Percentiles rank a stretch among this genome's conserved stretches.
Conservation (phyloP, 1,140 invertebrate species). For the Bradynema listronoti region DNA sequence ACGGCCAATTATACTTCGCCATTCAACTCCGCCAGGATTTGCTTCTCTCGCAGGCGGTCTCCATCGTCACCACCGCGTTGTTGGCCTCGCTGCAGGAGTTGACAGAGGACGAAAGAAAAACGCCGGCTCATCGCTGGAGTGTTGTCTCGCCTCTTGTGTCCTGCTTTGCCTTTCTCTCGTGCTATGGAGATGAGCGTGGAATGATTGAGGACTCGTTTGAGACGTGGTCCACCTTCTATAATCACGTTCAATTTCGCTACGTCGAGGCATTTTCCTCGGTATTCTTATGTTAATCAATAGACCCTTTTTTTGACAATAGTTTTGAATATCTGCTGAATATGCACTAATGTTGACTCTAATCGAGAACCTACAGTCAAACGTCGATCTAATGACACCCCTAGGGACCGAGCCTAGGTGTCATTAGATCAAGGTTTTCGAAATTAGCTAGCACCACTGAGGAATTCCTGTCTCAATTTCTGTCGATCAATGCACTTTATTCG, state of each 20-base stretch:
- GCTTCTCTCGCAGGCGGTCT: slow-evolving; percentile 36
- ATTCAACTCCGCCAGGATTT: slow-evolving; percentile 39
- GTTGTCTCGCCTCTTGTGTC: slow-evolving; percentile 24
- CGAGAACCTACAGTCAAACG: too few species aligned
- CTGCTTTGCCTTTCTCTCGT: slow-evolving; percentile 39
- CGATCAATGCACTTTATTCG: too few species aligned
- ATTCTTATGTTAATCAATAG: slow-evolving; percentile 6
- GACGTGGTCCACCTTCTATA: slow-evolving; percentile 36
- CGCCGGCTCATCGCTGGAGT: slow-evolving; percentile 2
- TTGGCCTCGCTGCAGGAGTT: slow-evolving; percentile 24
- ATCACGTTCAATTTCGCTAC: slow-evolving; percentile 36
- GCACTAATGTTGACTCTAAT: too few species aligned
- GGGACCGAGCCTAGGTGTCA: too few species aligned
- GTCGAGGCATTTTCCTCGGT: slow-evolving; percentile 34
- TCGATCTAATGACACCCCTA: too few species aligned
- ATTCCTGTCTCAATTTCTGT: too few species aligned
- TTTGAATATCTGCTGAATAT: not conserved
- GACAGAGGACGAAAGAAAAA: too few species aligned
- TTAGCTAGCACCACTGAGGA: too few species aligned
- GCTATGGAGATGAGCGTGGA: slow-evolving; percentile 40
- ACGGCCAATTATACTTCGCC: slow-evolving; percentile 42
- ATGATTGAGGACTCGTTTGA: slow-evolving; percentile 45
- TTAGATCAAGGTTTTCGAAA: too few species aligned
- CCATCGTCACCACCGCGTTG: slow-evolving; percentile 31
- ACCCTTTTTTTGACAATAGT: not conserved